Conservation (phyloP, 2,888 invertebrate genomes). For the Drosophila quinaria region DNA sequence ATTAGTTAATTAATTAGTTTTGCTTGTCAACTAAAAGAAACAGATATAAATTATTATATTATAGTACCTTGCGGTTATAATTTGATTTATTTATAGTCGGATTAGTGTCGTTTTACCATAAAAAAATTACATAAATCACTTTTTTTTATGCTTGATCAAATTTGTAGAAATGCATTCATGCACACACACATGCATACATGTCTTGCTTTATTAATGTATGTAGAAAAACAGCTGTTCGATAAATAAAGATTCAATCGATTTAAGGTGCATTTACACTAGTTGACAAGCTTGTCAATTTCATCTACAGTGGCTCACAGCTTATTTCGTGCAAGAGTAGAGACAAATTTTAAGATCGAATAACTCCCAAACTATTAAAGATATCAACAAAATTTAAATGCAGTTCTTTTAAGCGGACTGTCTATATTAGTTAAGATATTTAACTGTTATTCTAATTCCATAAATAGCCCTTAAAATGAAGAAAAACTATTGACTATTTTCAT, state of each 20-base stretch:
- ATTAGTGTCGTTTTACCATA: background rate
- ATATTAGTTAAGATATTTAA: too few species aligned
- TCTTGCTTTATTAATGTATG: background rate
- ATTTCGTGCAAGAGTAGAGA: too few species aligned
- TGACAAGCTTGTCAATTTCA: too few species aligned
- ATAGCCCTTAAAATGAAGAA: too few species aligned
- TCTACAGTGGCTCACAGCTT: too few species aligned
- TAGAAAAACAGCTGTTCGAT: slow-evolving; percentile 12
- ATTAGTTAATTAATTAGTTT: background rate
- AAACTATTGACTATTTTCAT: too few species aligned
- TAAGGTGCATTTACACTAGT: too few species aligned
- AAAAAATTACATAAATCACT: background rate
- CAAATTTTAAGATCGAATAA: too few species aligned
- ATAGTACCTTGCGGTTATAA: background rate
- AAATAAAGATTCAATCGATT: slow-evolving; percentile 1
- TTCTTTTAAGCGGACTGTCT: too few species aligned
- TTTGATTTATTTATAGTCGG: background rate
- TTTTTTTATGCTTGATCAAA: background rate
- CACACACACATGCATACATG: background rate
- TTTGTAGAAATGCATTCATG: slow-evolving; percentile 4
- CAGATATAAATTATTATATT: background rate
- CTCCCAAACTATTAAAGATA: too few species aligned
- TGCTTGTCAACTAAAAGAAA: background rate
- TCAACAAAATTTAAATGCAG: too few species aligned
- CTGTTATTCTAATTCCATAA: too few species aligned